Evolutionary conservation across 2,113 vertebrate species (phyloP).

Genomic region (Mungos mungo): DNA sequence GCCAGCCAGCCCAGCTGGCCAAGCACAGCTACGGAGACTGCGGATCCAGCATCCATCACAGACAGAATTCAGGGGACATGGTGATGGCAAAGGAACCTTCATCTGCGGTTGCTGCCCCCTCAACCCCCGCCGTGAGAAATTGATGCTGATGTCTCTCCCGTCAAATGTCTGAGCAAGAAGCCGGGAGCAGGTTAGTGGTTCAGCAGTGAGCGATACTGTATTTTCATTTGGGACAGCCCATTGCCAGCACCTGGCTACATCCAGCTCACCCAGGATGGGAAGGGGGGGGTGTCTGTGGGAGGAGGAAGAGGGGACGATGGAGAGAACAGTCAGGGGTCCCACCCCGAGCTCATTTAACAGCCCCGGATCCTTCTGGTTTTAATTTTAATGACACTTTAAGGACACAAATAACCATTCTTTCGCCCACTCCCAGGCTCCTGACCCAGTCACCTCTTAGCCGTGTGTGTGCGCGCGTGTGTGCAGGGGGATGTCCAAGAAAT

Average conservation of each 20-base stretch:
- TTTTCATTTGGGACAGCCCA: neutral
- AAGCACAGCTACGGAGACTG: neutral
- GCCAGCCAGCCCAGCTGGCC: neutral
- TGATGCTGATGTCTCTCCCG: neutral
- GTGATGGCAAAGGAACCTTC: neutral
- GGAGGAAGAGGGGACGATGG: neutral
- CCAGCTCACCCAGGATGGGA: neutral
- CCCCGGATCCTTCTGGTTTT: neutral
- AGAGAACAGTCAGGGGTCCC: neutral
- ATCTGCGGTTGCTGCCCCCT: neutral
- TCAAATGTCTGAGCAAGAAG: neutral
- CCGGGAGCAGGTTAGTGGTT: neutral
- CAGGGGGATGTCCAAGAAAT: neutral
- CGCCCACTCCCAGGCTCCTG: neutral
- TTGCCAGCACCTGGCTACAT: neutral
- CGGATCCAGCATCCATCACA: too few species aligned
- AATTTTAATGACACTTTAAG: conserved; percentile 48
- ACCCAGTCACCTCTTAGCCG: neutral
- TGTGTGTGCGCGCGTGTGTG: too few species aligned
- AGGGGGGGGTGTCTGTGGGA: neutral
- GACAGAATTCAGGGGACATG: neutral
- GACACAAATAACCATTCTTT: neutral
- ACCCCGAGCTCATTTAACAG: neutral
- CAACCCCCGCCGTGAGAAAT: neutral
- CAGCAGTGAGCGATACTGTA: neutral